Conservation (phyloP, 2,797 vertebrate genomes). For the Oophaga sylvatica region DNA sequence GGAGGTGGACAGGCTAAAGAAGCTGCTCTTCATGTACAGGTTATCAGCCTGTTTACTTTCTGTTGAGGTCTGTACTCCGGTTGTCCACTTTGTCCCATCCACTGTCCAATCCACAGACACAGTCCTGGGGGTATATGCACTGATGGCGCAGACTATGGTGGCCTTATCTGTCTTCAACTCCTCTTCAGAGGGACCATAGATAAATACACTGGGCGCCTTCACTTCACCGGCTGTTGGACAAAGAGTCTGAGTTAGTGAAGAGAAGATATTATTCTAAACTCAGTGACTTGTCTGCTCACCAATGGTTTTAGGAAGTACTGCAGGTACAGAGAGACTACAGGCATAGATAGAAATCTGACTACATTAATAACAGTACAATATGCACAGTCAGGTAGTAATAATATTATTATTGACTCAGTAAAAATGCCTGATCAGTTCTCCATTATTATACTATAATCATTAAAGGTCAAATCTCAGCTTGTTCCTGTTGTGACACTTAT, state of each 20-base stretch:
- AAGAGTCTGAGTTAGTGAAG: neutral
- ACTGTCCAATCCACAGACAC: conserved; percentile 66
- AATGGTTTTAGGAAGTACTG: neutral
- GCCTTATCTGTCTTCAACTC: conserved; percentile 33
- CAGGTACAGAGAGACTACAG: neutral
- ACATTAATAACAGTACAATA: neutral
- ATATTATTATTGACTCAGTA: too few relatives aligned
- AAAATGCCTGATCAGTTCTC: too few relatives aligned
- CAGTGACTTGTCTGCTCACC: neutral
- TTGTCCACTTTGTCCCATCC: neutral
- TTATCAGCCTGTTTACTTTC: conserved; percentile 53
- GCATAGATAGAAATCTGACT: neutral
- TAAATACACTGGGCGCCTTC: conserved; percentile 50
- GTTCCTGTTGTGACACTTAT: too few relatives aligned
- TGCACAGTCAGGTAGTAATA: neutral
- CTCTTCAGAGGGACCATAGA: conserved; percentile 63
- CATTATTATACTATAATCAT: too few relatives aligned
- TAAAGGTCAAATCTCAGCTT: too few relatives aligned
- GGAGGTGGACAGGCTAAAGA: conserved; percentile 58
- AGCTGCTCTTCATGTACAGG: conserved; percentile 57
- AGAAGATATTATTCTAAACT: neutral
- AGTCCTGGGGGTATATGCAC: conserved; percentile 64
- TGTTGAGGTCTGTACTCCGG: conserved; percentile 57
- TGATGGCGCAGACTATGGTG: conserved; percentile 69
- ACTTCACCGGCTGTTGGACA: neutral